These are phyloP conservation scores for Mobula birostris DNA, from an alignment of 2,113 vertebrate genomes.

Conservation along the genomic window DNA sequence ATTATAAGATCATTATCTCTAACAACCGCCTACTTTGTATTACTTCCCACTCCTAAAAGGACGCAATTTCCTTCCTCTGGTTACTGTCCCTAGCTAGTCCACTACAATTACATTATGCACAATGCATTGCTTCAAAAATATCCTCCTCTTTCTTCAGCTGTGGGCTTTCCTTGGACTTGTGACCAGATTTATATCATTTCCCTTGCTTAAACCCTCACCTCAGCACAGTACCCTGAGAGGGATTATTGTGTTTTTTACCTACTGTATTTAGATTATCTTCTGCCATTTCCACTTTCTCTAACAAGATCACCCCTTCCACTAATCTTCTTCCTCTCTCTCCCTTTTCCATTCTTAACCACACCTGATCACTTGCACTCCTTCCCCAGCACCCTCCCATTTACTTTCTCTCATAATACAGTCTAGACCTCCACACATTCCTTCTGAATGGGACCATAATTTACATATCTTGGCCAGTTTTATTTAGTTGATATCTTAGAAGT, in stretches of 20 bases:
- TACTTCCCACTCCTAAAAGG: neutral
- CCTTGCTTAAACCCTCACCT: neutral
- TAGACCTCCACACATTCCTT: neutral
- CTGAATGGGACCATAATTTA: neutral
- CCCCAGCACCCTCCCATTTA: neutral
- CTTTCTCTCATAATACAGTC: neutral
- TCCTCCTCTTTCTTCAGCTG: neutral
- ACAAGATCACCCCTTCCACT: neutral
- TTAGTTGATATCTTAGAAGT: too few species aligned
- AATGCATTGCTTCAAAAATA: neutral
- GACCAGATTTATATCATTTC: neutral
- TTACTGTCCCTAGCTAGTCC: neutral
- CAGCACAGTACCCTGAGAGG: neutral
- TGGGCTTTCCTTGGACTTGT: neutral
- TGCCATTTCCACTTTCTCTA: neutral
- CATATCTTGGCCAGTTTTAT: too few species aligned
- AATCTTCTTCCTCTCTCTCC: neutral
- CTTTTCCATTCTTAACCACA: neutral
- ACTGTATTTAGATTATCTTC: neutral
- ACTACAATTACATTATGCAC: neutral
- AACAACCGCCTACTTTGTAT: neutral
- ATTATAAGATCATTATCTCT: too few species aligned
- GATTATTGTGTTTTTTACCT: neutral
- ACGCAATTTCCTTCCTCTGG: neutral
- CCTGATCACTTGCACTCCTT: neutral